These are phyloP conservation scores for Aurelia aurita DNA, from an alignment of 30 jellyfish, hydroid and myxozoan species.

Conservation along the genomic window DNA sequence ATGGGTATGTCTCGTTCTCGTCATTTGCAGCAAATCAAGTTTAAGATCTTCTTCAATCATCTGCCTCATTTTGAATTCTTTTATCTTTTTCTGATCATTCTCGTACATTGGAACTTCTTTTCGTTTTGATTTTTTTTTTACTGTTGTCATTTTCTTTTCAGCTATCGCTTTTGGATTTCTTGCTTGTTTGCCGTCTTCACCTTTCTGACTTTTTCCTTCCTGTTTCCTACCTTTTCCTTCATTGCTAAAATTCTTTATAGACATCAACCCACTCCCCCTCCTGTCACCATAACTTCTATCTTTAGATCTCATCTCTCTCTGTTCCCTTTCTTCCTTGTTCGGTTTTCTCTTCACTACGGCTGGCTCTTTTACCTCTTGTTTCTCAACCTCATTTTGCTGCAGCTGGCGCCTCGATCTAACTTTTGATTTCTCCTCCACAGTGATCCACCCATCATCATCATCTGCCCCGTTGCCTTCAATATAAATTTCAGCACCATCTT, in stretches of 20 bases:
- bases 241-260: too few species aligned
- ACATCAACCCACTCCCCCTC: too few species aligned
- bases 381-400: too few species aligned
- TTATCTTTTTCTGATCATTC: slow-evolving; percentile 63
- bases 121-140: slow-evolving; percentile 37
- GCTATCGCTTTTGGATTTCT: not conserved
- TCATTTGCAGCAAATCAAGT: slow-evolving; percentile 54
- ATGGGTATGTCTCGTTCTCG: slow-evolving; percentile 26
- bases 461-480: slow-evolving; percentile 1
- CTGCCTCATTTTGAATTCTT: slow-evolving; percentile 63
- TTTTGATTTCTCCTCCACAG: slow-evolving; percentile 40
- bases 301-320: too few species aligned
- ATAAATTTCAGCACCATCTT: not conserved
- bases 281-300: too few species aligned
- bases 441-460: slow-evolving; percentile 54
- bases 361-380: too few species aligned
- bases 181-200: not conserved
- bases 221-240: too few species aligned
- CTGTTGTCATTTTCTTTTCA: not conserved
- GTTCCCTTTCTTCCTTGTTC: too few species aligned
- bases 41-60: slow-evolving; percentile 62
- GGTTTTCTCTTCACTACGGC: too few species aligned
- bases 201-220: too few species aligned
- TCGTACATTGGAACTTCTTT: slow-evolving; percentile 62
- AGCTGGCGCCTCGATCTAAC: not conserved